These are phyloP conservation scores for Orientallactaga bullata DNA, from an alignment of 2,113 vertebrate species.

Conservation along the genomic window DNA sequence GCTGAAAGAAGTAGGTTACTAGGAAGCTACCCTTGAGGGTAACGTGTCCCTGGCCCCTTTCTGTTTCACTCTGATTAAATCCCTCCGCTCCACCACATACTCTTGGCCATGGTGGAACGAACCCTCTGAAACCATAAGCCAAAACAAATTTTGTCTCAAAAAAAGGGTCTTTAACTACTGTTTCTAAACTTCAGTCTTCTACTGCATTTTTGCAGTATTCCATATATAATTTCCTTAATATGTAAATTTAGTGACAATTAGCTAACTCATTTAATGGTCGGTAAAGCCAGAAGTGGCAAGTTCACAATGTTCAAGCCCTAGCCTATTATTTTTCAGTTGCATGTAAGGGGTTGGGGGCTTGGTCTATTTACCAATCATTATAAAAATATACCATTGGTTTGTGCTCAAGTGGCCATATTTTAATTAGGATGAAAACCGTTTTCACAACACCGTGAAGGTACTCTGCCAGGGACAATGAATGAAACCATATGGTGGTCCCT, in stretches of 20 bases:
- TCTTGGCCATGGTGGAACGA: neutral
- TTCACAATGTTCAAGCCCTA: constrained; percentile 72
- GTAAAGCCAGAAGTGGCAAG: constrained; percentile 78
- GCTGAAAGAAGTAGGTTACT: too few species aligned
- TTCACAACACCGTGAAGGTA: constrained; percentile 64
- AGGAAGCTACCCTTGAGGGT: too few species aligned
- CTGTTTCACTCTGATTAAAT: neutral
- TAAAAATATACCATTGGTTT: constrained; percentile 72
- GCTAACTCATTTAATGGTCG: constrained; percentile 84
- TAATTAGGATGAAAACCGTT: constrained; percentile 71
- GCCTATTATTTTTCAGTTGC: constrained; percentile 65
- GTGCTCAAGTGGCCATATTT: constrained; percentile 66
- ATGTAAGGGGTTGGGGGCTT: constrained; percentile 36
- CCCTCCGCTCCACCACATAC: neutral
- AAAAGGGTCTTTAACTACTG: too few species aligned
- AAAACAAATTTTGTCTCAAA: neutral
- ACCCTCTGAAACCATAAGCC: neutral
- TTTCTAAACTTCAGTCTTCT: constrained; percentile 88
- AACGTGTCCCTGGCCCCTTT: neutral
- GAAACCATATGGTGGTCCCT: constrained; percentile 44
- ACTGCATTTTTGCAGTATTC: constrained; percentile 98
- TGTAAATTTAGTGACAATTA: constrained; percentile 88
- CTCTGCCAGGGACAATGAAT: constrained; percentile 46
- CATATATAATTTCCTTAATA: constrained; percentile 89
- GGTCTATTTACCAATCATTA: constrained; percentile 68